phyloP scores from a whole-genome alignment of 2,888 invertebrate species.

The Venusia cambrica region DNA sequence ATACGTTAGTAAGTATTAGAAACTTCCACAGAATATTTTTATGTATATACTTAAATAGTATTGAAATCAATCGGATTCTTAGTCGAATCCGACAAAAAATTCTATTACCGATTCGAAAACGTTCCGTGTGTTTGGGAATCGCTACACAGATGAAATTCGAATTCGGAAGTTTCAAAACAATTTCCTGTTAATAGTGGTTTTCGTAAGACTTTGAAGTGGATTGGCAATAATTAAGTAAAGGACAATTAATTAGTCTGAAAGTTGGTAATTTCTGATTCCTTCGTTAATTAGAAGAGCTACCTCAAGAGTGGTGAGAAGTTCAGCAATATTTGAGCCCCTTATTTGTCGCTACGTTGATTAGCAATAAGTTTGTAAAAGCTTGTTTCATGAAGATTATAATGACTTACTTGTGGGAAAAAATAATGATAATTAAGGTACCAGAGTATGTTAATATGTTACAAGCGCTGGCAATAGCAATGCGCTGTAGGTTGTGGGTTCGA shows the following conservation, averaged over 20 bases:
- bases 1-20: no score
- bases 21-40: no score
- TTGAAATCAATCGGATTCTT: no score
- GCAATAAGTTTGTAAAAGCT: conserved; percentile 47
- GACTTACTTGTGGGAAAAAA: conserved; percentile 9
- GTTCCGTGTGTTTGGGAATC: no score
- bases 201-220: conserved; percentile 14
- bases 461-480: no score
- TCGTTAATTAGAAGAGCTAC: conserved; percentile 60
- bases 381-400: conserved; percentile 25
- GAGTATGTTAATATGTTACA: background rate
- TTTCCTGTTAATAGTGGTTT: conserved; percentile 14
- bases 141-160: no score
- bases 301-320: conserved; percentile 49
- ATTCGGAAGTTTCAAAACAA: conserved; percentile 15
- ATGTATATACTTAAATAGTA: no score
- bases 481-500: no score
- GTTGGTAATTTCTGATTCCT: conserved; percentile 57
- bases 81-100: no score
- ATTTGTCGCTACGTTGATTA: conserved; percentile 59
- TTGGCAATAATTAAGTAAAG: conserved; percentile 14
- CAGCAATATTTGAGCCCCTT: conserved; percentile 55
- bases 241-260: conserved; percentile 54
- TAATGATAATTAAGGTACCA: background rate
- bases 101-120: no score